Conservation (phyloP, 2,113 vertebrate species). For the Epinephelus lanceolatus region DNA sequence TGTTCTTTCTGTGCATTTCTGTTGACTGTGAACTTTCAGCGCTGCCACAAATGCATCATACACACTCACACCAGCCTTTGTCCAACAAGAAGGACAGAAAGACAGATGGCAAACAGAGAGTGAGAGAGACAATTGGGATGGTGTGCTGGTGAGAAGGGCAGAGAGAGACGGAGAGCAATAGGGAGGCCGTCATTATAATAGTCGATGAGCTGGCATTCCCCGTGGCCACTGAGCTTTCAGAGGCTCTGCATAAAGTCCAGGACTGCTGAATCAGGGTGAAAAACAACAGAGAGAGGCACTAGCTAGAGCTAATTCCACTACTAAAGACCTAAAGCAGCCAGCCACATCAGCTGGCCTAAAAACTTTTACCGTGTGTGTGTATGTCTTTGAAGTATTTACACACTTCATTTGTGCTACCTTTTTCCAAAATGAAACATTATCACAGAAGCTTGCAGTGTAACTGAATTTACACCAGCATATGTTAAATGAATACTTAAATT, state of each 20-base stretch:
- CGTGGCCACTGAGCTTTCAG: conserved; percentile 78
- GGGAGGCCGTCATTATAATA: conserved; percentile 78
- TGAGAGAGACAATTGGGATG: conserved; percentile 44
- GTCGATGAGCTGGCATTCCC: conserved; percentile 87
- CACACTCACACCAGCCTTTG: conserved; percentile 44
- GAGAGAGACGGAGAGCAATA: conserved; percentile 51
- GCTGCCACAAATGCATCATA: conserved; percentile 38
- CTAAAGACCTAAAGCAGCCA: conserved; percentile 61
- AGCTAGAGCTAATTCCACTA: conserved; percentile 67
- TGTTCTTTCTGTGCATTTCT: conserved; percentile 51
- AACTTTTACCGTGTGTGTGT: conserved; percentile 35
- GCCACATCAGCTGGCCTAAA: conserved; percentile 45
- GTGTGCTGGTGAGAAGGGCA: conserved; percentile 54
- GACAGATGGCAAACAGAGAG: conserved; percentile 52
- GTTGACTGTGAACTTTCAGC: conserved; percentile 62
- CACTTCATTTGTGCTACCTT: neutral
- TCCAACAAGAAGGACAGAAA: conserved; percentile 58
- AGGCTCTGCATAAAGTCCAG: conserved; percentile 71
- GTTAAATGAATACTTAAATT: neutral
- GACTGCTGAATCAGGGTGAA: conserved; percentile 85
- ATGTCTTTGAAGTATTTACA: neutral
- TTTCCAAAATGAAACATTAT: neutral
- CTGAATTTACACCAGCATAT: neutral
- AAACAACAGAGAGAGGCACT: conserved; percentile 76
- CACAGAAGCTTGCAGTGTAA: neutral